Base-by-base conservation (phyloP, 2,113 vertebrate species). In the Passer domesticus region DNA sequence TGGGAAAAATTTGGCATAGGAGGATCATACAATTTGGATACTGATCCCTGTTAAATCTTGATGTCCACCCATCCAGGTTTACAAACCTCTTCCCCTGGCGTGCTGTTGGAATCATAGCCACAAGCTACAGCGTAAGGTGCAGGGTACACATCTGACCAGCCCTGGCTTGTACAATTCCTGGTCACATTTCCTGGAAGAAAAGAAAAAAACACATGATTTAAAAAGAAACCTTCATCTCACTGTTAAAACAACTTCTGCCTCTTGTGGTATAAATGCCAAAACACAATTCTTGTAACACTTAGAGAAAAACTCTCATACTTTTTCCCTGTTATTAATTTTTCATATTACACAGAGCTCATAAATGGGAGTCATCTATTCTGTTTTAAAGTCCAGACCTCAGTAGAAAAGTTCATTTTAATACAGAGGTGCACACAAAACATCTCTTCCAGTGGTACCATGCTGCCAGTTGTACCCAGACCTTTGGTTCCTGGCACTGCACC, bases 121-220 rank as follows among this genome's bases (percentile, higher is more conserved):
- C 99, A 99, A 94, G 98, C 99, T 8, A 96, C 1, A 0, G 96
- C 12, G 1, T 99, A 99, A 3, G 98, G 97, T 3, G 98, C 95
- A 5, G 98, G 98, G 78, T 98, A 97, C 96, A 99, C 98, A 7
- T 97, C 97, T 0, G 98, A 98, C 99, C 99, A 99, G 88, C 99
- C 99, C 12, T 98, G 95, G 7, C 92, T 97, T 0, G 99, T 99
- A 77, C 99, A 99, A 88, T 96, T 99, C 93, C 99, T 99, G 87
- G 98, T 99, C 94, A 99, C 98, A 7, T 99, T 99, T 63, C 98
- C 99, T 99, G 93, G 35, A 72, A 80, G 25, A 58, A 92, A 93
- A 83, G 2, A 49, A n/a, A 1, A 53, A 31, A 12, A 4, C 3
- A 4, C 15, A 39, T 9, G 10, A 43, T 41, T 88, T 53, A 46